phyloP scores from a whole-genome alignment of 1,140 invertebrate species.

The Paraescarpia echinospica region DNA sequence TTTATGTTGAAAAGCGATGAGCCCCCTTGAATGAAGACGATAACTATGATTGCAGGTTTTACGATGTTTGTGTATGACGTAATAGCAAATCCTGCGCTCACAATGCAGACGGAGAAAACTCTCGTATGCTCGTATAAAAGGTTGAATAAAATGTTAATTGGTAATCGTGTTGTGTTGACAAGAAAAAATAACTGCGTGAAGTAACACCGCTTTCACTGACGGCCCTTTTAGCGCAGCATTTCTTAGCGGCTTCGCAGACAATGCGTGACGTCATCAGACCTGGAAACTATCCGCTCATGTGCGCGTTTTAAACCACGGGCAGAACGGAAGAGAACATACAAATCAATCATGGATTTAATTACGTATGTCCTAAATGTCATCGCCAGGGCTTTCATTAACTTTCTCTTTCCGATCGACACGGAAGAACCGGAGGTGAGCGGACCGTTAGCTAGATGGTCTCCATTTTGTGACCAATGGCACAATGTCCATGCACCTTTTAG shows the following conservation, averaged over 20 bases:
- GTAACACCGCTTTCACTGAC: neutral
- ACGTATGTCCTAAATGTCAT: neutral
- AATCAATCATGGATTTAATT: neutral
- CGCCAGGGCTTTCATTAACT: neutral
- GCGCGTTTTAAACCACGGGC: neutral
- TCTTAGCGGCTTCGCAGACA: neutral
- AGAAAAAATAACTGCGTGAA: neutral
- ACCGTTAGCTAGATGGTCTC: neutral
- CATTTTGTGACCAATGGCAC: neutral
- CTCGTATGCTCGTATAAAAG: neutral
- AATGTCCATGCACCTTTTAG: neutral
- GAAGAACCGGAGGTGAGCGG: neutral
- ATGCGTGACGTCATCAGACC: neutral
- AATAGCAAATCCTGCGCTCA: neutral
- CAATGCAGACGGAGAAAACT: neutral
- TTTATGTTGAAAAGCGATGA: too few species aligned
- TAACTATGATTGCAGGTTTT: neutral
- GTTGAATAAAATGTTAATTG: neutral
- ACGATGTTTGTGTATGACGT: neutral
- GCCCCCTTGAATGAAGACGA: too few species aligned
- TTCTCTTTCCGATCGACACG: neutral
- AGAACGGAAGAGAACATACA: too few species aligned
- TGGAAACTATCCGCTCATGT: neutral
- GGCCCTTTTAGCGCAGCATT: neutral
- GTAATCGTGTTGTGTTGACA: neutral